Conservation (phyloP, 2,797 vertebrate species). For the Phalanger gymnotis region DNA sequence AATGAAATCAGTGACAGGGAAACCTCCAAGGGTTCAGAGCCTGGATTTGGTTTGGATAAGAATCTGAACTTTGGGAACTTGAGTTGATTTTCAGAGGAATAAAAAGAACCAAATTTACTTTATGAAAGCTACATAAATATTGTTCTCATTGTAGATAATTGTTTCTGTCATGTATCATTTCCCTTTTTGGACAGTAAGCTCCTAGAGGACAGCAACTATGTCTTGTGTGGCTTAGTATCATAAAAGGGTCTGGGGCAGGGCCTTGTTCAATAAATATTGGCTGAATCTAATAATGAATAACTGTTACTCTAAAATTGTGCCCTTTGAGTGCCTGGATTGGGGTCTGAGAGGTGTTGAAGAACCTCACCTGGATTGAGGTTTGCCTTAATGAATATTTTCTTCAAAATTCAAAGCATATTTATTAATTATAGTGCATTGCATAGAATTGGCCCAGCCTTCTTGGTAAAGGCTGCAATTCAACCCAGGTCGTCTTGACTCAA, state of each 20-base stretch:
- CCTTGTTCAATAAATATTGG: background rate
- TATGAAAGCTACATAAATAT: background rate
- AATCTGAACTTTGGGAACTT: constrained; percentile 62
- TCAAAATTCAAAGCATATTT: background rate
- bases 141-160: background rate
- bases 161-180: background rate
- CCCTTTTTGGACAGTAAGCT: background rate
- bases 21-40: constrained; percentile 64
- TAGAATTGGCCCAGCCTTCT: background rate
- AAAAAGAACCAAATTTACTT: constrained; percentile 19
- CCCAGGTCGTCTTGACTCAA: background rate
- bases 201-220: background rate
- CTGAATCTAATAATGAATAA: background rate
- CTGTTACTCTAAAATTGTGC: background rate
- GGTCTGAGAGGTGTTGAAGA: background rate
- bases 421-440: background rate
- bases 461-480: background rate
- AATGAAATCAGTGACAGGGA: constrained; percentile 68
- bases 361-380: background rate
- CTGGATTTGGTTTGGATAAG: constrained; percentile 61
- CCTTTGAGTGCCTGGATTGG: background rate
- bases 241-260: background rate
- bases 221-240: background rate
- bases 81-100: constrained; percentile 48
- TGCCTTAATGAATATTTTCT: background rate